Conservation (phyloP, 2,888 invertebrate genomes). For the Ceraclea dissimilis region DNA sequence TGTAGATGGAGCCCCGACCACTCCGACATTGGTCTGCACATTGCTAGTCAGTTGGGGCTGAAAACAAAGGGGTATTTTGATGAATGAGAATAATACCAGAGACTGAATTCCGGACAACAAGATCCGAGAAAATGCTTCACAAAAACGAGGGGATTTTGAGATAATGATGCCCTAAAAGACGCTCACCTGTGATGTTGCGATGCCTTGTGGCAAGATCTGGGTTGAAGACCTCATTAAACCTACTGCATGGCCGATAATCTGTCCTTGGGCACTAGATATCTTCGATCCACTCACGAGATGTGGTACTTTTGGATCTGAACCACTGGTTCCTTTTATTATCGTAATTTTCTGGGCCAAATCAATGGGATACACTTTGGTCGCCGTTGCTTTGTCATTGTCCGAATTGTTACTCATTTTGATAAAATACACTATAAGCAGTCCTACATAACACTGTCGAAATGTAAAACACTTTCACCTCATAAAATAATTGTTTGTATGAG, state of each 20-base stretch:
- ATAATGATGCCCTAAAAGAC: background rate
- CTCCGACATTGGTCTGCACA: conserved; percentile 17
- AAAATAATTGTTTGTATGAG: background rate
- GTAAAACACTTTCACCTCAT: background rate
- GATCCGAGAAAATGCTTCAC: background rate
- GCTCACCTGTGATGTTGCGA: conserved; percentile 26
- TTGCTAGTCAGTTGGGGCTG: conserved; percentile 45
- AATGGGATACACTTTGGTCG: conserved; percentile 50
- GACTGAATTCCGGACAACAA: too few relatives aligned
- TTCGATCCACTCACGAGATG: conserved; percentile 41
- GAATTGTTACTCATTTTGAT: conserved; percentile 42
- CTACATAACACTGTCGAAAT: background rate
- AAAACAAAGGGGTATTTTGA: background rate
- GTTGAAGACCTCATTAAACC: conserved; percentile 41
- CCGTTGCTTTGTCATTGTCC: conserved; percentile 49
- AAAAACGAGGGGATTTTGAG: background rate
- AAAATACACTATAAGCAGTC: background rate
- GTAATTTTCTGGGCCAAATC: conserved; percentile 49
- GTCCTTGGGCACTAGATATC: conserved; percentile 37
- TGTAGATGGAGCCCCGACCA: conserved; percentile 26
- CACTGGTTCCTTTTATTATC: conserved; percentile 43
- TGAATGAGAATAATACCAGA: background rate
- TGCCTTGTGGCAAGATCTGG: conserved; percentile 43
- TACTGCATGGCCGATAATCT: conserved; percentile 39
- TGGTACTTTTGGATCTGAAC: conserved; percentile 44